Evolutionary conservation across 2,797 vertebrate genomes (phyloP).

Genomic region (Mormyrus hasselquistii): DNA sequence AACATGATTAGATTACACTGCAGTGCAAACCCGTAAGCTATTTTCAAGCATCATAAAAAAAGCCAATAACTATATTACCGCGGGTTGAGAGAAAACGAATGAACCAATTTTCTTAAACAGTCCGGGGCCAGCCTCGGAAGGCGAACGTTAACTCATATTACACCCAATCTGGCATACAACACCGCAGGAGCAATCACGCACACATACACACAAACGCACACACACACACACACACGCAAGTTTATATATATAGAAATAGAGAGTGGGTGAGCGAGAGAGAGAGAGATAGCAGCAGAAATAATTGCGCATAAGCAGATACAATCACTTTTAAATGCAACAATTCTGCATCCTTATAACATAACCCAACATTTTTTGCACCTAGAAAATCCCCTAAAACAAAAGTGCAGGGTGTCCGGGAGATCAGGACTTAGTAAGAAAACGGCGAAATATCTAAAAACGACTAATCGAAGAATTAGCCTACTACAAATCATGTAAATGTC

Average conservation of each 20-base stretch:
- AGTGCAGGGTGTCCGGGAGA: background rate
- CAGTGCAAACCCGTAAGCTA: slow-evolving; percentile 51
- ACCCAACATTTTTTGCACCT: background rate
- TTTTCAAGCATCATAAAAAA: slow-evolving; percentile 58
- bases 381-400: background rate
- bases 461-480: background rate
- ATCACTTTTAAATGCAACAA: background rate
- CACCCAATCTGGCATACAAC: background rate
- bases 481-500: background rate
- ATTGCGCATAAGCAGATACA: background rate
- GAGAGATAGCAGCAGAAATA: background rate
- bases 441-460: background rate
- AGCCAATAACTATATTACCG: slow-evolving; percentile 58
- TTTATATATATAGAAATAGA: background rate
- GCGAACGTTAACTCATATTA: background rate
- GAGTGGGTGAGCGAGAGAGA: background rate
- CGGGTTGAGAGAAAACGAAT: slow-evolving; percentile 55
- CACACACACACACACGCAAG: background rate
- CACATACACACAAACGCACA: background rate
- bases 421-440: background rate
- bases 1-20: slow-evolving; percentile 63
- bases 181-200: background rate
- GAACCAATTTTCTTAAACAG: slow-evolving; percentile 60
- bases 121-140: slow-evolving; percentile 32
- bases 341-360: background rate